Percentiles rank a stretch among this genome's conserved stretches.
phyloP scores from a whole-genome alignment of 2,888 invertebrate genomes.

The Trisateles emortualis region DNA sequence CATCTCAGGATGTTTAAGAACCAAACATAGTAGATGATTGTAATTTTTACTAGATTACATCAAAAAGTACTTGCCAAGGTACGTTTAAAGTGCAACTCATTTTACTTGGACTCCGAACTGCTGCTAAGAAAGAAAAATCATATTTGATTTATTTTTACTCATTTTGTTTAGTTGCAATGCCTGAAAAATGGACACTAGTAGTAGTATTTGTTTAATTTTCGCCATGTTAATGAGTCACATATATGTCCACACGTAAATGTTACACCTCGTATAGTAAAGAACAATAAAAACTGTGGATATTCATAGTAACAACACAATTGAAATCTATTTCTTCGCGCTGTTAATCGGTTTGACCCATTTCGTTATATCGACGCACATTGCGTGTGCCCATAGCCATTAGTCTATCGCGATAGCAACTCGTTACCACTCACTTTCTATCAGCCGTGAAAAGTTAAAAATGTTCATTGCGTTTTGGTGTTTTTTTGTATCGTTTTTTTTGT shows the following conservation, averaged over 20 bases:
- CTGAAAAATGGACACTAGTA: too few species aligned
- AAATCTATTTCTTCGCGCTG: constrained; percentile 60
- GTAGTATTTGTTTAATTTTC: too few species aligned
- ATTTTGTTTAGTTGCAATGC: too few species aligned
- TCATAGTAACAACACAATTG: constrained; percentile 53
- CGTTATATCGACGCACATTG: constrained; percentile 44
- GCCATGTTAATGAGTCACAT: too few species aligned
- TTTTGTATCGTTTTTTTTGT: background rate
- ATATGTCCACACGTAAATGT: background rate
- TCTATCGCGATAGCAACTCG: constrained; percentile 36
- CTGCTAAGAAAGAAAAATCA: too few species aligned
- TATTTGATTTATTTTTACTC: too few species aligned
- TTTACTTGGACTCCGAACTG: too few species aligned
- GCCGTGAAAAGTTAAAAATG: background rate
- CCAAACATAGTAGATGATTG: too few species aligned
- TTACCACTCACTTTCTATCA: constrained; percentile 14
- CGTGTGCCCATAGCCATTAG: constrained; percentile 39
- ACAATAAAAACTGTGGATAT: constrained; percentile 20
- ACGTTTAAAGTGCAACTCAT: too few species aligned
- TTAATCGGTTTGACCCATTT: constrained; percentile 69
- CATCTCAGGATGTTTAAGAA: too few species aligned
- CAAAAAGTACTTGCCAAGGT: too few species aligned
- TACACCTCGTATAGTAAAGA: background rate
- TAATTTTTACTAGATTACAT: too few species aligned
- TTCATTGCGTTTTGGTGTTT: background rate